Evolutionary conservation across 92 coral and sea anemone species (phyloP).

Genomic region (Palythoa caribaeorum): DNA sequence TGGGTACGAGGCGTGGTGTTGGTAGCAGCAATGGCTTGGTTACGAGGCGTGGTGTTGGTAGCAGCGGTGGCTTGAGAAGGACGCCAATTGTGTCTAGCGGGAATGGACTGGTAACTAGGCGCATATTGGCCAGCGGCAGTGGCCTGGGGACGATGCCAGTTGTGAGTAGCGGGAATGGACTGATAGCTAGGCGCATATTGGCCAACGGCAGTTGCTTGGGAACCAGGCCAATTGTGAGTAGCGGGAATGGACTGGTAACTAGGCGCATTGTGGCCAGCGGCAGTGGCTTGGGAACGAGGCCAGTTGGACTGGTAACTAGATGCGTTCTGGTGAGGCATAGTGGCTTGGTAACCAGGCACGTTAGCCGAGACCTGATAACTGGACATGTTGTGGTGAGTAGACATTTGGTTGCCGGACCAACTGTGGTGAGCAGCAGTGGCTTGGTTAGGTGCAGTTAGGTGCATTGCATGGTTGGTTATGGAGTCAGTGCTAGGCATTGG

Average conservation of each 20-base stretch:
- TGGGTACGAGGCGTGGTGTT: conserved; percentile 31
- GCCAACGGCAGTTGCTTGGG: conserved; percentile 10
- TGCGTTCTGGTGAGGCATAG: conserved; percentile 15
- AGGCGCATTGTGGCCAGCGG: conserved; percentile 18
- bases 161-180: conserved; percentile 15
- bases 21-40: conserved; percentile 7
- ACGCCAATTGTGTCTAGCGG: conserved; percentile 15
- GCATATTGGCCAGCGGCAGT: conserved; percentile 13
- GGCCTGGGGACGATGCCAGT: conserved; percentile 18
- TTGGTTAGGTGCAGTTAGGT: conserved; percentile 14
- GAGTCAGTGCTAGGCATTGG: neutral
- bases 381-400: conserved; percentile 13
- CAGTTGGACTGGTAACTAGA: conserved; percentile 14
- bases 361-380: conserved; percentile 14
- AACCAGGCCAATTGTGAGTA: conserved; percentile 14
- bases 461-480: conserved; percentile 14
- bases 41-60: conserved; percentile 17
- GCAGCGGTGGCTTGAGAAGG: conserved; percentile 14
- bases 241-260: conserved; percentile 12
- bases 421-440: conserved; percentile 14
- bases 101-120: conserved; percentile 11
- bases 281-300: conserved; percentile 14
- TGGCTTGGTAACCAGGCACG: conserved; percentile 13
- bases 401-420: conserved; percentile 4
- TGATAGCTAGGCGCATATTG: conserved; percentile 7